These are phyloP conservation scores for Stenichneumon culpator DNA, from an alignment of 2,888 invertebrate genomes.

Conservation along the genomic window DNA sequence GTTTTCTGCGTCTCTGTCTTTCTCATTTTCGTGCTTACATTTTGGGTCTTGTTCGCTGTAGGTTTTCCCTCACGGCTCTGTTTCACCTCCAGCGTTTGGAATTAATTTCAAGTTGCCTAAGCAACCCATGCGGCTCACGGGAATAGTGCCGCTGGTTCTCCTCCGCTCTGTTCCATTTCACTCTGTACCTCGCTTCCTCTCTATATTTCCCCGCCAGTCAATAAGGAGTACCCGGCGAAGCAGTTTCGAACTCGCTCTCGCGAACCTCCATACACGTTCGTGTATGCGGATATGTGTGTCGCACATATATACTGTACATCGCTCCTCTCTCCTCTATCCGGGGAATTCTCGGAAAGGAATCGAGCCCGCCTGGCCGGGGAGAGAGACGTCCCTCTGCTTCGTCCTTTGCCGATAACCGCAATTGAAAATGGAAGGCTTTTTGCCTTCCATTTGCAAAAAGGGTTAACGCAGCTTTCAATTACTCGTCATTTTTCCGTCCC, in stretches of 20 bases:
- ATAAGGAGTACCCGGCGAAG: conserved; percentile 81
- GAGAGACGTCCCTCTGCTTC: background rate
- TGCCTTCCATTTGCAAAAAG: too few relatives aligned
- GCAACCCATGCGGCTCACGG: conserved; percentile 73
- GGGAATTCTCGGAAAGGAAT: conserved; percentile 22
- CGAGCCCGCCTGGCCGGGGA: background rate
- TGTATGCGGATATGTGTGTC: conserved; percentile 6
- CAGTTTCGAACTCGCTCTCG: conserved; percentile 80
- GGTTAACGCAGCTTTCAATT: background rate
- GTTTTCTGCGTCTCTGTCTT: background rate
- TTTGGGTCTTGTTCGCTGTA: background rate
- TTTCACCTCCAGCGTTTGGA: conserved; percentile 76
- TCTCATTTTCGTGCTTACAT: conserved; percentile 15
- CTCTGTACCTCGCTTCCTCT: conserved; percentile 66
- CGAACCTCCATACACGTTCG: conserved; percentile 23
- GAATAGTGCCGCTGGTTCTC: conserved; percentile 27
- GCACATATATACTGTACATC: conserved; percentile 8
- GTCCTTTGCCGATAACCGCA: conserved; percentile 3
- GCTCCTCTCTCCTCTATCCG: conserved; percentile 7
- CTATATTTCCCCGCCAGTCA: conserved; percentile 77
- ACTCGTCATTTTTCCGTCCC: background rate
- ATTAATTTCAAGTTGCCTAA: conserved; percentile 83
- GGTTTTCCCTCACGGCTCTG: conserved; percentile 19
- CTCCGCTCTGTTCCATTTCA: conserved; percentile 41
- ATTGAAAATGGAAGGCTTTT: background rate